phyloP scores from a whole-genome alignment of 2,797 vertebrate genomes.

The Lepidocolaptes lacrymiger region DNA sequence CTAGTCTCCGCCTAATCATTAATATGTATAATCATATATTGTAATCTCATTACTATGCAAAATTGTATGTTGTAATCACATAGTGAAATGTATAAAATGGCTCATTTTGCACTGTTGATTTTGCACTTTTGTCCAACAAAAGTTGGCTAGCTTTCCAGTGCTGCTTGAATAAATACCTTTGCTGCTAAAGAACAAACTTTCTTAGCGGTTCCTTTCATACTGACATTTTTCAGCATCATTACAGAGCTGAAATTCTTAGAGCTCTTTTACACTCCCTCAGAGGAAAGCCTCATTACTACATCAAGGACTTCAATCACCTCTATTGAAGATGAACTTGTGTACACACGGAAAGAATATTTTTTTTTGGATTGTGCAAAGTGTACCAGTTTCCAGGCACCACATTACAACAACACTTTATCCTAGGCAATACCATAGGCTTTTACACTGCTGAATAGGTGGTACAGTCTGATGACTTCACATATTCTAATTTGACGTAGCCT shows the following conservation, averaged over 20 bases:
- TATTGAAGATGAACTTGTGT: neutral
- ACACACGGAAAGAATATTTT: neutral
- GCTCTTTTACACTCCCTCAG: neutral
- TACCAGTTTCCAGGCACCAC: neutral
- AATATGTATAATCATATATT: too few relatives aligned
- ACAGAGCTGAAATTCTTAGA: neutral
- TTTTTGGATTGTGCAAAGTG: neutral
- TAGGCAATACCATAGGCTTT: neutral
- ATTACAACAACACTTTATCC: neutral
- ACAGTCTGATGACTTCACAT: neutral
- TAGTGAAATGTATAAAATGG: too few relatives aligned
- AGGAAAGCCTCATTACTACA: neutral
- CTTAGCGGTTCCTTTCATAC: too few relatives aligned
- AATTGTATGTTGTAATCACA: too few relatives aligned
- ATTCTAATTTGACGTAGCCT: neutral
- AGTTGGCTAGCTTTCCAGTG: too few relatives aligned
- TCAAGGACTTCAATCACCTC: neutral
- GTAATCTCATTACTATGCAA: too few relatives aligned
- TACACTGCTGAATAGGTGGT: neutral
- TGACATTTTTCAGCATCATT: too few relatives aligned
- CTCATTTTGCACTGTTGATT: too few relatives aligned
- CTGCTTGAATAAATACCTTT: too few relatives aligned
- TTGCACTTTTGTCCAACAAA: too few relatives aligned
- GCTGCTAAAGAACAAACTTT: too few relatives aligned
- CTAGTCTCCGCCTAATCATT: too few relatives aligned